Evolutionary conservation across 2,113 vertebrate genomes (phyloP), one percentile per base, ranked within the genome.

Genomic region (Bagarius yarrelli): DNA sequence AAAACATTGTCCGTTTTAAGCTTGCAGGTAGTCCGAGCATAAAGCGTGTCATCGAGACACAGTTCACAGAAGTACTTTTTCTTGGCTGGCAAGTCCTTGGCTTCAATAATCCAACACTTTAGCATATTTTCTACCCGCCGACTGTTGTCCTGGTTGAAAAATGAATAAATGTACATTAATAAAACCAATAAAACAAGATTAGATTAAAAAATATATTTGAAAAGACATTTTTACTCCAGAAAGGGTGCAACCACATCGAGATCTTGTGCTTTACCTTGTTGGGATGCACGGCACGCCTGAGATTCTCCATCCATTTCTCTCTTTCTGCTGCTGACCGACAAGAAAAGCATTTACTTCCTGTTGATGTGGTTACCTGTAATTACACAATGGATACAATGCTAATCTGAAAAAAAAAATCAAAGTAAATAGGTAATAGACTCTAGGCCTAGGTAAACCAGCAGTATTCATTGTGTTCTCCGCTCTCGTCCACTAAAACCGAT

Each of bases 301-400:
- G 91, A 89, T 99, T 99, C 89, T 99, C 98, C 98, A 99, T 99
- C 98, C 98, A 99, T 90, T 99, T 99, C 87, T 99, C 98, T 81
- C 97, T 90, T 85, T 99, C 98, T 0, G 98, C 97, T 6, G 97
- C 95, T 0, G 98, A 99, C 11, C 98, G 95, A 82, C 98, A 99
- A 0, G 97, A 99, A 90, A 99, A 99, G 86, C 97, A 99, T 87
- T 99, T 99, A 78, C 96, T 99, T 53, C 97, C 97, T 3, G 96
- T 95, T 0, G 96, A 94, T n/a, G 98, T 98, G 0, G 96, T 99
- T 84, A 99, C 97, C 98, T 99, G 87, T 57, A 71, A 87, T 85
- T 86, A 84, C 86, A 84, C 67, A 78, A 72, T 15, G 15, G 27
- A 77, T 60, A 50, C 11, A 77, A 70, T 55, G 53, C 21, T 64